Conservation (phyloP, 2,113 vertebrate species). For the Cynopterus brachyotis region DNA sequence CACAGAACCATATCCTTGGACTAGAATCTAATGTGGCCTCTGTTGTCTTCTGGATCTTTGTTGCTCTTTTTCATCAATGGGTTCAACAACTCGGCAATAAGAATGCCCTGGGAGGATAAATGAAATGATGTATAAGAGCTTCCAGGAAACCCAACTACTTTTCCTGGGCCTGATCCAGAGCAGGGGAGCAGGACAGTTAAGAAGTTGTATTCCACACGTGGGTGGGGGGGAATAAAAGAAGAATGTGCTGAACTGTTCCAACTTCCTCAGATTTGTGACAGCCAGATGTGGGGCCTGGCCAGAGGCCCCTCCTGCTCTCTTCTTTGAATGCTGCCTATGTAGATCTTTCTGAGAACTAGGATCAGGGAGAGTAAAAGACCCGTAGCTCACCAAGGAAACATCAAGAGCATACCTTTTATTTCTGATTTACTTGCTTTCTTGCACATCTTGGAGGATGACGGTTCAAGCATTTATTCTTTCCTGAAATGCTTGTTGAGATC, state of each 20-base stretch:
- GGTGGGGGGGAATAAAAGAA: neutral
- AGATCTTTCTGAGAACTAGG: neutral
- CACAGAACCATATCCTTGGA: neutral
- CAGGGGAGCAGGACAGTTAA: neutral
- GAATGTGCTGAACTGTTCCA: neutral
- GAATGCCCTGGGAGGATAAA: neutral
- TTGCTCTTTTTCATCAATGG: neutral
- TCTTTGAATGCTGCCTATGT: neutral
- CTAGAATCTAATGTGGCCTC: neutral
- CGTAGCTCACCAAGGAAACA: neutral
- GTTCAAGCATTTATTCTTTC: constrained; percentile 23
- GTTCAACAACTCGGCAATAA: neutral
- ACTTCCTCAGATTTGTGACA: neutral
- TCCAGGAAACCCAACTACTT: neutral
- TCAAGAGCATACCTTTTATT: neutral
- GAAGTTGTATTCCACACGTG: neutral
- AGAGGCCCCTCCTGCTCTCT: neutral
- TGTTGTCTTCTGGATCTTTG: neutral
- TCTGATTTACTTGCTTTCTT: neutral
- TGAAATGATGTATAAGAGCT: too few relatives aligned
- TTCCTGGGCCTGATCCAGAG: neutral
- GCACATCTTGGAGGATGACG: neutral
- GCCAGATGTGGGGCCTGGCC: constrained; percentile 45
- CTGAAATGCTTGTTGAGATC: constrained; percentile 13
- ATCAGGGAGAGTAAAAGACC: neutral